These are phyloP conservation scores for Cataglyphis albicans DNA, from an alignment of 2,888 invertebrate genomes.

Conservation along the genomic window DNA sequence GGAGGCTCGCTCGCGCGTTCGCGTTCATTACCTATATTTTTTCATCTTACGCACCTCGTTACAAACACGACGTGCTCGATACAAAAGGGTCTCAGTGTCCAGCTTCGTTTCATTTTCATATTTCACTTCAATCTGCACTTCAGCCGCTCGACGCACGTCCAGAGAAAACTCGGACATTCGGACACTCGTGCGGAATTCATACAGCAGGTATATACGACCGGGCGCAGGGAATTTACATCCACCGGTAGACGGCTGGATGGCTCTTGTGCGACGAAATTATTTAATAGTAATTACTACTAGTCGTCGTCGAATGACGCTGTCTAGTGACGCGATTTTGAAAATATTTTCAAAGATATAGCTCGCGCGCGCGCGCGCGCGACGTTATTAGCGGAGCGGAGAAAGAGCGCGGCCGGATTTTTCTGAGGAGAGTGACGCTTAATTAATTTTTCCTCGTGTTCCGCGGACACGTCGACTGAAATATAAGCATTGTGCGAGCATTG, in stretches of 20 bases:
- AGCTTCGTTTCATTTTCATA: slow-evolving; percentile 79
- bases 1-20: slow-evolving; percentile 64
- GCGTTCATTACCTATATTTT: slow-evolving; percentile 75
- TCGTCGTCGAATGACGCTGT: slow-evolving; percentile 76
- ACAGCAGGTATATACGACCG: slow-evolving; percentile 75
- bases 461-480: slow-evolving; percentile 22
- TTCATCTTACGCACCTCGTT: slow-evolving; percentile 74
- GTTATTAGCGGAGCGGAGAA: slow-evolving; percentile 18
- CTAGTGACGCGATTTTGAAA: slow-evolving; percentile 45
- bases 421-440: slow-evolving; percentile 42
- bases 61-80: slow-evolving; percentile 74
- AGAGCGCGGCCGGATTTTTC: slow-evolving; percentile 18
- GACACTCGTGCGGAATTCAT: slow-evolving; percentile 84
- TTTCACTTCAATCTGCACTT: slow-evolving; percentile 84
- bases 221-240: slow-evolving; percentile 80
- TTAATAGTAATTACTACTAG: slow-evolving; percentile 83
- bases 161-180: slow-evolving; percentile 82
- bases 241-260: slow-evolving; percentile 74
- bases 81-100: slow-evolving; percentile 67
- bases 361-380: slow-evolving; percentile 19
- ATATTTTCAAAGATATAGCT: slow-evolving; percentile 44
- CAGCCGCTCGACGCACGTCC: slow-evolving; percentile 79
- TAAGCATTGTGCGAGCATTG: neutral
- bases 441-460: slow-evolving; percentile 46
- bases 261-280: slow-evolving; percentile 81